Percentiles rank a stretch among this genome's conserved stretches.
Evolutionary conservation across 2,113 vertebrate genomes (phyloP).

Genomic region (human (Homo sapiens)): DNA sequence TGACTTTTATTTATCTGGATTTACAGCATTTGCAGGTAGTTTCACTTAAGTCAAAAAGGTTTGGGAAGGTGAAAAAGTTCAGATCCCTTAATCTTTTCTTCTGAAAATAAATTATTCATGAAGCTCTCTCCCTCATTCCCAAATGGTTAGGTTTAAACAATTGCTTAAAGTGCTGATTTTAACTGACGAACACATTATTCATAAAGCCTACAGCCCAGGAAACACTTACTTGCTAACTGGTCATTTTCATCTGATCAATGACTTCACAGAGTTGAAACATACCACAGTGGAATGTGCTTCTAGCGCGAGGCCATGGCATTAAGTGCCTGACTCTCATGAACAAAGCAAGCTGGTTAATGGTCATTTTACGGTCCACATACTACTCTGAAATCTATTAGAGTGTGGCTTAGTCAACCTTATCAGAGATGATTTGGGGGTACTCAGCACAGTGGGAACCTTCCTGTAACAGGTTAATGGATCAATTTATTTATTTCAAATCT

Average conservation of each 20-base stretch:
- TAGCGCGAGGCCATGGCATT: neutral
- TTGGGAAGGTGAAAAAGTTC: conserved; percentile 64
- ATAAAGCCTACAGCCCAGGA: conserved; percentile 64
- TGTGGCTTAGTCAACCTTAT: conserved; percentile 5
- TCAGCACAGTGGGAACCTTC: conserved; percentile 40
- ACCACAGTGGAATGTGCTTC: neutral
- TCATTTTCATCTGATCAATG: conserved; percentile 75
- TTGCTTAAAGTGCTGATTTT: conserved; percentile 79
- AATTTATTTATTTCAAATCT: conserved; percentile 70
- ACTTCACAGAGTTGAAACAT: neutral
- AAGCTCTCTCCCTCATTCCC: conserved; percentile 67
- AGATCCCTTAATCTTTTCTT: conserved; percentile 76
- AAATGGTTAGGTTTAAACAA: conserved; percentile 76
- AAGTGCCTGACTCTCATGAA: conserved; percentile 11
- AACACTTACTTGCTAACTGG: conserved; percentile 75
- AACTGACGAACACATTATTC: conserved; percentile 76
- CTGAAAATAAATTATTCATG: conserved; percentile 77
- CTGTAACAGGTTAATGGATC: conserved; percentile 64
- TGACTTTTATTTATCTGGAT: neutral
- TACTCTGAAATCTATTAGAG: neutral
- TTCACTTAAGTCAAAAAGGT: conserved; percentile 44
- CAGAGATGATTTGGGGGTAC: conserved; percentile 9
- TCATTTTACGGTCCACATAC: conserved; percentile 11
- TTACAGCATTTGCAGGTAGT: conserved; percentile 5
- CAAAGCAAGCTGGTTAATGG: conserved; percentile 34